Conservation (phyloP, 2,888 invertebrate genomes). For the Phragmatobia fuliginosa region DNA sequence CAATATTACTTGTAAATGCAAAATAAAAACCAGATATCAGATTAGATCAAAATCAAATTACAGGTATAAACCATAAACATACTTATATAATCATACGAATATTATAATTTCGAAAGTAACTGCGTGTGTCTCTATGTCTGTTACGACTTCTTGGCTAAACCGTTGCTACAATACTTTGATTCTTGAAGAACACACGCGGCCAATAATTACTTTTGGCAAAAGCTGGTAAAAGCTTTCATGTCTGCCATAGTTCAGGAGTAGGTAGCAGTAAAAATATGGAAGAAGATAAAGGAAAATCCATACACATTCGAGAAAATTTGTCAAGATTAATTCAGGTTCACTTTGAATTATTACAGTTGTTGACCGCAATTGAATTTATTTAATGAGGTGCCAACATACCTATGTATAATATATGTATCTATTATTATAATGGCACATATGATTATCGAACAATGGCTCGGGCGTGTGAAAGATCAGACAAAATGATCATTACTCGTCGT, state of each 20-base stretch:
- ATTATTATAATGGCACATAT: conserved; percentile 1
- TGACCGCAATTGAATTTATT: background rate
- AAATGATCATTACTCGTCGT: conserved; percentile 21
- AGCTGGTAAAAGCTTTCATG: no score
- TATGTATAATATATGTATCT: conserved; percentile 22
- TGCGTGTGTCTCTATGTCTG: no score
- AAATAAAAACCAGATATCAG: background rate
- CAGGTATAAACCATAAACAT: no score
- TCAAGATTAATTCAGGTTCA: background rate
- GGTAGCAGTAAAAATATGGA: background rate
- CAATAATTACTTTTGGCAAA: no score
- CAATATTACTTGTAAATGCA: background rate
- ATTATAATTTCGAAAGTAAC: no score
- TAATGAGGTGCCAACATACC: conserved; percentile 8
- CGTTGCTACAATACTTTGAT: no score
- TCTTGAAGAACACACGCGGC: no score
- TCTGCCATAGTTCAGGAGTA: background rate
- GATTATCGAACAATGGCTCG: conserved; percentile 15
- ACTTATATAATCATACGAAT: no score
- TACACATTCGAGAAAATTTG: background rate
- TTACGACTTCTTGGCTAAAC: no score
- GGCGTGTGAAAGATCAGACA: conserved; percentile 50
- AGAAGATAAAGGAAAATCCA: background rate
- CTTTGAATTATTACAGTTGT: background rate
- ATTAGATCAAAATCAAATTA: background rate